Evolutionary conservation across 2,113 vertebrate genomes (phyloP), one percentile per base, ranked within the genome.

Genomic region (Thalassoma bifasciatum): DNA sequence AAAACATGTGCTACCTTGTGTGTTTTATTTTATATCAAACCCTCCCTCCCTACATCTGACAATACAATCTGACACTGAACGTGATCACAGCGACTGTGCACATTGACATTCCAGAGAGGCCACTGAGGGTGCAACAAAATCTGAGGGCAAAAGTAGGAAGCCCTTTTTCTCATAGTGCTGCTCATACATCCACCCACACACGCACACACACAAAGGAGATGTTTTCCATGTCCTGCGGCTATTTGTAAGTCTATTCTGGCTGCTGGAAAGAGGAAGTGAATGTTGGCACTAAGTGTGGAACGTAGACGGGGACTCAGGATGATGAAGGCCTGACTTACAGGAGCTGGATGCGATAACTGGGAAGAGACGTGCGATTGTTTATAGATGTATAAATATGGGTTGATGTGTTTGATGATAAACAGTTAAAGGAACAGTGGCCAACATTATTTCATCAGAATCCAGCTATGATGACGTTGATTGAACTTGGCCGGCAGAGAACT

Each of bases 21-120:
- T n/a, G 23, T 60, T 26, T 51, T 10, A 24, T 38, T 9, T 52
- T 72, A 66, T 30, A 30, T 30, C 40, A 66, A 74, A 66, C 60
- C 38, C 44, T 77, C 53, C 22, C 54, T 40, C 65, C 59, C 63
- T 84, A 75, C 69, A 53, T 58, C 40, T 69, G 69, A 40, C 77
- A 47, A 71, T 67, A 72, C 57, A n/a, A 68, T 69, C 62, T 75
- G 65, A 85, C 59, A 76, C 36, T 72, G 60, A 73, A 83, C 24
- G 8, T 81, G 81, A 57, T 50, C 37, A 46, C 44, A 10, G 51
- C 38, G 63, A 60, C 60, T 61, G 72, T 51, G 71, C 61, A 72
- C 74, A 69, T 36, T 77, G 52, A 84, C 85, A 90, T 89, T 90
- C 88, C 85, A 72, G 57, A 80, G 86, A 80, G 85, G 86, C 83